Conservation (phyloP, 2,797 vertebrate genomes). For the Mallotus villosus region DNA sequence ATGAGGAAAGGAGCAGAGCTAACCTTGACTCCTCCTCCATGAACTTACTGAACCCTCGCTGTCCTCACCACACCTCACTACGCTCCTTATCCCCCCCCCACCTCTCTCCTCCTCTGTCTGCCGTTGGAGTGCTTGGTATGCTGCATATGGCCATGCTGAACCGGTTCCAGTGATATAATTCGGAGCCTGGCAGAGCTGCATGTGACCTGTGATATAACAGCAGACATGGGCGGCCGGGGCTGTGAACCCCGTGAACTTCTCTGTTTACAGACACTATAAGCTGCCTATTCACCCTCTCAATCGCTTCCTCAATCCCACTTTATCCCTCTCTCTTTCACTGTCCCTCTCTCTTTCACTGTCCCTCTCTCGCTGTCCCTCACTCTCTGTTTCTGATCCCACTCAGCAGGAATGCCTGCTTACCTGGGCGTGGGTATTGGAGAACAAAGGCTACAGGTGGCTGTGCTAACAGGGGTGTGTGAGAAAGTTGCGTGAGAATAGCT, state of each 20-base stretch:
- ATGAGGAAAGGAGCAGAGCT: neutral
- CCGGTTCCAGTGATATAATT: too few species aligned
- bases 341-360: neutral
- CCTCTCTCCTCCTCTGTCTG: neutral
- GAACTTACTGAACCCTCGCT: neutral
- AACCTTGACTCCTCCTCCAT: neutral
- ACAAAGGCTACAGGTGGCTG: neutral
- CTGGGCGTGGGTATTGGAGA: neutral
- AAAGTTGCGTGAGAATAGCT: neutral
- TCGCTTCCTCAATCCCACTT: too few species aligned
- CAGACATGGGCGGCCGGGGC: too few species aligned
- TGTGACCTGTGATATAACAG: too few species aligned
- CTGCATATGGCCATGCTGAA: too few species aligned
- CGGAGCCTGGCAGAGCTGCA: too few species aligned
- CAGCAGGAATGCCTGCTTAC: neutral
- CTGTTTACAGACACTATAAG: too few species aligned
- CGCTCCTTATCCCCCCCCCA: too few species aligned
- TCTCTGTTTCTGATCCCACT: neutral
- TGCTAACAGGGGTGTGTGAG: neutral
- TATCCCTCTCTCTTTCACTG: neutral
- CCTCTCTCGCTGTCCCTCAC: neutral
- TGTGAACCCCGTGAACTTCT: too few species aligned
- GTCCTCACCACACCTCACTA: neutral
- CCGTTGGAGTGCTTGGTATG: too few species aligned
- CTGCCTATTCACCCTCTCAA: too few species aligned